Evolutionary conservation across 2,113 vertebrate genomes (phyloP).

Genomic region (Amphiprion percula): DNA sequence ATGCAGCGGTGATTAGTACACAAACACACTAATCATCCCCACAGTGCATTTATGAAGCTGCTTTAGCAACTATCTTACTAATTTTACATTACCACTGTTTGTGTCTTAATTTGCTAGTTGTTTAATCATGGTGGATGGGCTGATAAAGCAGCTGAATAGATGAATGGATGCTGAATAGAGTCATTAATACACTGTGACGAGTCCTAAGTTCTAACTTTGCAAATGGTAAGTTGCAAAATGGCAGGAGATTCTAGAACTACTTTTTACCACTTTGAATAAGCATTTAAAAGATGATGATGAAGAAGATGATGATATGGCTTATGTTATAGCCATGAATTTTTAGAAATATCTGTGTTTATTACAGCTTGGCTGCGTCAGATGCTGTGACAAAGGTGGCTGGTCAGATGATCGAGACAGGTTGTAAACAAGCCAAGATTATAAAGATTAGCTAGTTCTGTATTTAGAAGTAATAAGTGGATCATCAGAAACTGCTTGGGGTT

Average conservation of each 20-base stretch:
- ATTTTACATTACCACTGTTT: constrained; percentile 4
- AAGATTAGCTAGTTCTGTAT: neutral
- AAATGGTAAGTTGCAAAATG: no score
- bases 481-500: no score
- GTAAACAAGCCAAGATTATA: neutral
- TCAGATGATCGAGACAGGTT: no score
- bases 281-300: no score
- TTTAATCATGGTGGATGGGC: neutral
- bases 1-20: constrained; percentile 13
- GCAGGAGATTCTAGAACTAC: no score
- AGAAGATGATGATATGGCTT: no score
- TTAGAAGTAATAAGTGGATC: no score
- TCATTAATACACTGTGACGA: neutral
- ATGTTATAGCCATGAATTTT: no score
- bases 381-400: no score
- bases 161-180: neutral
- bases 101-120: neutral
- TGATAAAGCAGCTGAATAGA: neutral
- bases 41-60: constrained; percentile 15
- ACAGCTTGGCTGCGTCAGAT: neutral
- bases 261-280: no score
- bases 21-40: constrained; percentile 23
- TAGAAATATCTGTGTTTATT: no score
- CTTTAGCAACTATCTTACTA: neutral
- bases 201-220: neutral